Evolutionary conservation across 2,113 vertebrate species (phyloP), one percentile per base, ranked within the genome.

Genomic region (Pungitius pungitius): DNA sequence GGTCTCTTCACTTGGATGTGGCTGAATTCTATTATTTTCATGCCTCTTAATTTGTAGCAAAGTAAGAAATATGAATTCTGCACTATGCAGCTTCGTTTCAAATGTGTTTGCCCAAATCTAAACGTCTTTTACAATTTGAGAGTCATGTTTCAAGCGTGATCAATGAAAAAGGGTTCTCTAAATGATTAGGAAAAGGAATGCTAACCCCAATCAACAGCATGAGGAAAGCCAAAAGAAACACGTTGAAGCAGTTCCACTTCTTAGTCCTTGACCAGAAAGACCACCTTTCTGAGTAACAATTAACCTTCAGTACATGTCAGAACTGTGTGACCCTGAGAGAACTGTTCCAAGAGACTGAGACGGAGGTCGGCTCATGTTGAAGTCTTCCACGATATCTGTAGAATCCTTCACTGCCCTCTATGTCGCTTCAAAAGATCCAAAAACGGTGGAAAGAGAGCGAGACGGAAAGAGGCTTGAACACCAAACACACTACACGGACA

Each of bases 401-500:
- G 65, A 83, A 77, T 75, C 68, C 75, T 58, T 72, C 33, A 57
- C 64, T 81, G 74, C 72, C 77, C 55, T 79, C 47, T 49, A 40
- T 47, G 61, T 66, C 40, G 78, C 58, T 55, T 45, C 70, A 82
- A 85, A 69, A 69, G 27, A 72, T 76, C 57, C 73, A 79, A 84
- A 87, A 75, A 82, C 24, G 9, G 47, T 30, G 73, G 82, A 83
- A 61, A 64, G 24, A 81, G 54, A 64, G 15, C n/a, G 39, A 76
- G 65, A 84, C 26, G 54, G 82, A 90, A 82, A 82, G 77, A 71
- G 80, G 73, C 81, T 79, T 80, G 74, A 79, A 59, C 56, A 66
- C 62, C 10, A 40, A 12, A 43, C 40, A 79, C 73, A 80, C 69
- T 83, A 75, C 82, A 81, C 10, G 69, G 18, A 89, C 85, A 90